Percentiles rank a stretch among this genome's conserved stretches.
Evolutionary conservation across 2,888 invertebrate species (phyloP).

Genomic region (Ecdyonurus torrentis): DNA sequence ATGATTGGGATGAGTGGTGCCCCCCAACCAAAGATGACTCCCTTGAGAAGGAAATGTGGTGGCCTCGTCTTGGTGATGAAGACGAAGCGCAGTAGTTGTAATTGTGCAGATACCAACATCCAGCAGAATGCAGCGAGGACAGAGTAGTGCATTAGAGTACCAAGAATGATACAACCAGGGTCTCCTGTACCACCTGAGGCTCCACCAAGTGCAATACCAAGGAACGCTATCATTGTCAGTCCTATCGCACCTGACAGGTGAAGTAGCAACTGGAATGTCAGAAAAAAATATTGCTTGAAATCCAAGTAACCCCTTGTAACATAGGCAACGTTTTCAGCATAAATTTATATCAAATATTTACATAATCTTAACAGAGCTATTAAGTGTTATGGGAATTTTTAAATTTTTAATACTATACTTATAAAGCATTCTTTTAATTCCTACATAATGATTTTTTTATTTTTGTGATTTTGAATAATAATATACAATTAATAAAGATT

Average conservation of each 20-base stretch:
- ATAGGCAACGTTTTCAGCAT: too few species aligned
- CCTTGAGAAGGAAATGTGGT: slow-evolving; percentile 11
- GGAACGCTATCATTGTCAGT: slow-evolving; percentile 33
- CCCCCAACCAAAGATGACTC: slow-evolving; percentile 12
- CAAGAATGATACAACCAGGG: slow-evolving; percentile 8
- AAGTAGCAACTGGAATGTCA: slow-evolving; percentile 34
- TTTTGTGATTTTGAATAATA: too few species aligned
- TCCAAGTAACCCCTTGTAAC: too few species aligned
- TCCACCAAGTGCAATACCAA: not conserved
- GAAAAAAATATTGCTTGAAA: too few species aligned
- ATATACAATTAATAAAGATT: too few species aligned
- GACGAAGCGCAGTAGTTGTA: slow-evolving; percentile 11
- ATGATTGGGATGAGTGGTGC: slow-evolving; percentile 9
- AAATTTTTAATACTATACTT: too few species aligned
- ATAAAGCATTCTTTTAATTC: too few species aligned
- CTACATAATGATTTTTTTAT: too few species aligned
- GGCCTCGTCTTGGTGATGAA: slow-evolving; percentile 8
- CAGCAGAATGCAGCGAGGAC: slow-evolving; percentile 12
- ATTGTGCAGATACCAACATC: slow-evolving; percentile 13
- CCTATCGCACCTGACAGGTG: slow-evolving; percentile 44
- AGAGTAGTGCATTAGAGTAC: slow-evolving; percentile 11
- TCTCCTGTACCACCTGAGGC: not conserved
- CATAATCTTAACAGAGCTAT: too few species aligned
- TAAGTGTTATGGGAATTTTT: too few species aligned
- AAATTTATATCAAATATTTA: too few species aligned